Base-by-base conservation (phyloP, 2,113 vertebrate species). In the Clinocottus analis region DNA sequence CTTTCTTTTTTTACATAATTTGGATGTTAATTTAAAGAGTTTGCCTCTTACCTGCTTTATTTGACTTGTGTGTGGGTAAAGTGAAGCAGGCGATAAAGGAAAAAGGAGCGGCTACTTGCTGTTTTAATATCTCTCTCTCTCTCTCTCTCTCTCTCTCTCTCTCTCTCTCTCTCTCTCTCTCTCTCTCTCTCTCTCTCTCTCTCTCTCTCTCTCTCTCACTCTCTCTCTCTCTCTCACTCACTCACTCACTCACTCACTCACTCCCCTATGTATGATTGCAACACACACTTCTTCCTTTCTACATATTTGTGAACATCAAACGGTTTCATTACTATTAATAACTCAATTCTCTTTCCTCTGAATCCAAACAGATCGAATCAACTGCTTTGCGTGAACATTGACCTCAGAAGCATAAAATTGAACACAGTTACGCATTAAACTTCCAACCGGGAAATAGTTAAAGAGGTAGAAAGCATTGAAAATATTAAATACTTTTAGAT, bases 1-100 rank as follows among this genome's bases (percentile, higher is more conserved):
- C 25, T 5, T 19, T 59, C 0, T n/a, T n/a, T 25, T 25, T 25
- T 55, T 5, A 23, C 9, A 23, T 63, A 2, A 81, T 71, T 27
- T 25, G 6, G 6, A 45, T 41, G 3, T 31, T 35, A 66, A 74
- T 69, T 31, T 7, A 59, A 77, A 79, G 23, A 64, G 14, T 41
- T 45, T 29, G n/a, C 9, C 41, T 59, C 92, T 89, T 89, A 93
- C 92, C 90, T 92, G 31, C 27, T 77, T 59, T 59, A 60, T 63
- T 47, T 47, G 70, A 58, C 58, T 41, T 67, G 86, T 75, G 70
- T 63, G 70, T 69, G 43, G 29, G 72, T 65, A 72, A 84, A 74
- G 53, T 27, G 37, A 12, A 72, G 62, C 55, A 27, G 27, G 39
- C 65, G 74, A 81, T 64, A 59, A 62, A 73, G 80, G 59, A 51